These are phyloP conservation scores for Dendrolimus punctatus DNA, from an alignment of 1,140 invertebrate species.

Conservation along the genomic window DNA sequence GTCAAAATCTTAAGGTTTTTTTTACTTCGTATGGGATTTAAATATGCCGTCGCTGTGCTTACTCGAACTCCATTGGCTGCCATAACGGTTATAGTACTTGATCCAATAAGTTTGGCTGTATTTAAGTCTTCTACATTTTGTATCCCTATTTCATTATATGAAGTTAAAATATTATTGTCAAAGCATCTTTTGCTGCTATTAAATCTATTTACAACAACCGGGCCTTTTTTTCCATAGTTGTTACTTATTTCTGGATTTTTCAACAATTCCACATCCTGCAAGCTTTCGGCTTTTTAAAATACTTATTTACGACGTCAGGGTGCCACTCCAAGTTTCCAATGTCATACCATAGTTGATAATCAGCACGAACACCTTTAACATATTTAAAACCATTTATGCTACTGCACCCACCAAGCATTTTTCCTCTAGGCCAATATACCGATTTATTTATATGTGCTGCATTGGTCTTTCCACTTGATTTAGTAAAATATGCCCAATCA, in stretches of 20 bases:
- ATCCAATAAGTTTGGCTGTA: conserved; percentile 45
- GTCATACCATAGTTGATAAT: conserved; percentile 78
- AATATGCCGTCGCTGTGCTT: too few species aligned
- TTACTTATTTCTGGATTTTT: conserved; percentile 16
- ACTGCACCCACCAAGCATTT: conserved; percentile 81
- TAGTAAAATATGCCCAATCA: conserved; percentile 79
- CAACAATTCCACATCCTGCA: conserved; percentile 23
- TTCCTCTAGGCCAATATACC: conserved; percentile 77
- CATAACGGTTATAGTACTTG: conserved; percentile 34
- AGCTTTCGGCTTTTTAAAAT: conserved; percentile 36
- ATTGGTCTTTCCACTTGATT: conserved; percentile 69
- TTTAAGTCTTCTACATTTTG: conserved; percentile 34
- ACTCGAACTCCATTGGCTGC: conserved; percentile 5
- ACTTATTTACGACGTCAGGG: conserved; percentile 48
- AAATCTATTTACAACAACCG: conserved; percentile 28
- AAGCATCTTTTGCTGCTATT: conserved; percentile 23
- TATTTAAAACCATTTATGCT: conserved; percentile 87
- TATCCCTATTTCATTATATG: conserved; percentile 38
- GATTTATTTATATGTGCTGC: conserved; percentile 44
- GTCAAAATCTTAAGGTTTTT: too few species aligned
- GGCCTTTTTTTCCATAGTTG: conserved; percentile 31
- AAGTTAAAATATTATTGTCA: conserved; percentile 44
- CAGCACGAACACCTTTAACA: conserved; percentile 75
- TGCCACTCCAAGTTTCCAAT: conserved; percentile 76
- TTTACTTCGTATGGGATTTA: too few species aligned